phyloP scores from a whole-genome alignment of 1,140 invertebrate species.

The Lucilia cuprina region DNA sequence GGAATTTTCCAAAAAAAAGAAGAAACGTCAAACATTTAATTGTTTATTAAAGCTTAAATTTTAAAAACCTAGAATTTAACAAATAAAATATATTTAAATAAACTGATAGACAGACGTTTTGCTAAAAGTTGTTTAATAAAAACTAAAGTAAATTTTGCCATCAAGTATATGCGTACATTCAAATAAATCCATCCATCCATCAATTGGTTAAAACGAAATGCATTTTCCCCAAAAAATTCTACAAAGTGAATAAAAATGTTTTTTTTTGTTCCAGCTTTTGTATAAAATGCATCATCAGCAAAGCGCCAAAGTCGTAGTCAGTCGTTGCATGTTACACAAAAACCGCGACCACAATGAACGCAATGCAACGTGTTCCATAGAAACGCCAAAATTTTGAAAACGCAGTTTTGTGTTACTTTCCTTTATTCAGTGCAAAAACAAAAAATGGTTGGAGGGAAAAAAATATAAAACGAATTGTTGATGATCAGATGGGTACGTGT shows the following conservation, averaged over 20 bases:
- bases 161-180: too few relatives aligned
- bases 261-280: not conserved
- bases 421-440: not conserved
- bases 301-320: not conserved
- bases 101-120: too few relatives aligned
- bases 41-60: not conserved
- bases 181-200: not conserved
- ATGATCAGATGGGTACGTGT: not conserved
- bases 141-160: too few relatives aligned
- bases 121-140: too few relatives aligned
- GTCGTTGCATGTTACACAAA: slow-evolving; percentile 11
- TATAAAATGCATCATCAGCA: not conserved
- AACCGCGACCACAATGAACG: slow-evolving; percentile 36
- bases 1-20: not conserved
- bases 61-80: too few relatives aligned
- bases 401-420: not conserved
- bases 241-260: not conserved
- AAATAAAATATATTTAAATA: too few relatives aligned
- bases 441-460: too few relatives aligned
- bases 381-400: slow-evolving; percentile 28
- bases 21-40: not conserved
- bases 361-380: slow-evolving; percentile 35
- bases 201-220: slow-evolving; percentile 2
- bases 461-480: not conserved
- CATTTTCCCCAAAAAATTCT: not conserved